phyloP scores from a whole-genome alignment of 2,797 vertebrate genomes.

The Enteromius paludinosus region DNA sequence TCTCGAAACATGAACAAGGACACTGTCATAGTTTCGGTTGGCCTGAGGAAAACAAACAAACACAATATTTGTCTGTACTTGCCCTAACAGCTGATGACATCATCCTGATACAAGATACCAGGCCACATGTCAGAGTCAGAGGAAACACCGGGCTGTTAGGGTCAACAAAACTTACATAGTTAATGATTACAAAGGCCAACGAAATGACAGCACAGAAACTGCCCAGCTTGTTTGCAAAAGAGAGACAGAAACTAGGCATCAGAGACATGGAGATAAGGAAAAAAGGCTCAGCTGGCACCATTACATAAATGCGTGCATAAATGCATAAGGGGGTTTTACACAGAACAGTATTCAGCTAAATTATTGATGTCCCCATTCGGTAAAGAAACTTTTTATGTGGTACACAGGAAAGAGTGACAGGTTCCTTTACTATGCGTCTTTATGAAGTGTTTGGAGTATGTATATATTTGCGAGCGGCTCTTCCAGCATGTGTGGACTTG shows the following conservation, averaged over 20 bases:
- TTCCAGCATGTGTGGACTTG: background rate
- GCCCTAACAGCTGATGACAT: slow-evolving; percentile 71
- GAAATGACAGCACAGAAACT: slow-evolving; percentile 34
- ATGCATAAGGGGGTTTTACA: slow-evolving; percentile 35
- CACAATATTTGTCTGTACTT: slow-evolving; percentile 51
- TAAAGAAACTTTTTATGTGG: slow-evolving; percentile 30
- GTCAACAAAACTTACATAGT: slow-evolving; percentile 16
- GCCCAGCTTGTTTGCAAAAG: slow-evolving; percentile 39
- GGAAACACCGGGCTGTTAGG: background rate
- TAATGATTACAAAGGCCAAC: slow-evolving; percentile 50
- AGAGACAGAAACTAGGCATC: slow-evolving; percentile 22
- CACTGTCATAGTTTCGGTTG: slow-evolving; percentile 61
- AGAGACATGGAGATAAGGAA: background rate
- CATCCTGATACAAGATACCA: slow-evolving; percentile 75
- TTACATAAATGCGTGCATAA: slow-evolving; percentile 26
- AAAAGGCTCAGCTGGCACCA: slow-evolving; percentile 6
- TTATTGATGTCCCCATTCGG: slow-evolving; percentile 52
- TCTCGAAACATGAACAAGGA: slow-evolving; percentile 47
- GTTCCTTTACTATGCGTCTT: background rate
- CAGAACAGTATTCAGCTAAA: slow-evolving; percentile 35
- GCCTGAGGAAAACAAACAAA: slow-evolving; percentile 44
- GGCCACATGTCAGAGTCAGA: slow-evolving; percentile 60
- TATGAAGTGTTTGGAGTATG: slow-evolving; percentile 18
- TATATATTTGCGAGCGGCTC: background rate
- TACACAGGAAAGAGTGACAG: background rate